Conservation (phyloP, 2,113 vertebrate genomes). For the Carassius gibelio region DNA sequence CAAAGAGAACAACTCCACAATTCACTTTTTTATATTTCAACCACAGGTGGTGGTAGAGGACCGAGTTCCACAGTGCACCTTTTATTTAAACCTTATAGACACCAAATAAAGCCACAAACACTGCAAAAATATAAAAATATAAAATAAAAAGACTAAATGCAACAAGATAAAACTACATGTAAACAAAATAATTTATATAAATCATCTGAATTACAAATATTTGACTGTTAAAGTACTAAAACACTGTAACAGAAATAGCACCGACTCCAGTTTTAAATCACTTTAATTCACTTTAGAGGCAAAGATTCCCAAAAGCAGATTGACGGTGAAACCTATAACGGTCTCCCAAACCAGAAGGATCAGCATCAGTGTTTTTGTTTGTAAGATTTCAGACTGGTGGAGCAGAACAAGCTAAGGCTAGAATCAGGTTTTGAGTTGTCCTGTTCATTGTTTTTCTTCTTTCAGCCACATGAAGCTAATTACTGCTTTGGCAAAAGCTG, state of each 20-base stretch:
- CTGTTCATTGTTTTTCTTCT: slow-evolving; percentile 57
- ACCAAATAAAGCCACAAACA: neutral
- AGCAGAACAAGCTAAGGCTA: slow-evolving; percentile 74
- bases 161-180: neutral
- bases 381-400: slow-evolving; percentile 55
- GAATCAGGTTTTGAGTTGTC: slow-evolving; percentile 72
- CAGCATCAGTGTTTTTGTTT: slow-evolving; percentile 63
- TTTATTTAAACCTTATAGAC: neutral
- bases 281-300: slow-evolving; percentile 79
- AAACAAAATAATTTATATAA: neutral
- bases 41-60: neutral
- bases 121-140: too few species aligned
- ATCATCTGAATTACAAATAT: neutral
- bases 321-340: slow-evolving; percentile 73
- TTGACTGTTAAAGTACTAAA: neutral
- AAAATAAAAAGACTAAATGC: neutral
- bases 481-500: slow-evolving; percentile 67
- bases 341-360: slow-evolving; percentile 71
- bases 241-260: neutral
- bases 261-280: slow-evolving; percentile 78
- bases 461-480: slow-evolving; percentile 63
- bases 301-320: slow-evolving; percentile 77
- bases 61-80: neutral
- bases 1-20: neutral
- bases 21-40: neutral